phyloP scores from a whole-genome alignment of 2,888 invertebrate genomes.

The Tachina grossa region DNA sequence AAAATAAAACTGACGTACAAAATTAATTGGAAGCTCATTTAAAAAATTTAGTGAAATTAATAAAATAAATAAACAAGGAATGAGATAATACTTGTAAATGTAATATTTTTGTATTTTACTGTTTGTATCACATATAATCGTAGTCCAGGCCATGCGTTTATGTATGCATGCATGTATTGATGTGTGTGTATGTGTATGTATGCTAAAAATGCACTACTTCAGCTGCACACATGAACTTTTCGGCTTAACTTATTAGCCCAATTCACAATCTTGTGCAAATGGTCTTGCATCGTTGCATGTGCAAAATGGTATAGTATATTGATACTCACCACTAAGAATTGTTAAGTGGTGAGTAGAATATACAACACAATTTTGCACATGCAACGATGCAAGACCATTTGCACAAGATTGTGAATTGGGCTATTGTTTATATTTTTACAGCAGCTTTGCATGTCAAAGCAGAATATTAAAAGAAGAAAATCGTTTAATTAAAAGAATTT shows the following conservation, averaged over 20 bases:
- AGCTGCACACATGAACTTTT: conserved; percentile 10
- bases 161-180: not conserved
- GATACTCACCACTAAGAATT: too few relatives aligned
- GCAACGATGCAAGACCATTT: too few relatives aligned
- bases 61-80: not conserved
- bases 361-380: too few relatives aligned
- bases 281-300: too few relatives aligned
- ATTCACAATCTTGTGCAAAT: too few relatives aligned
- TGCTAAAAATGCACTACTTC: conserved; percentile 2
- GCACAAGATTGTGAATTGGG: too few relatives aligned
- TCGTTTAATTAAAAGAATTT: not conserved
- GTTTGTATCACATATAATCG: conserved; percentile 4
- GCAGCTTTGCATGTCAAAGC: not conserved
- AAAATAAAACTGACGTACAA: not conserved
- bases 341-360: too few relatives aligned
- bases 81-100: not conserved
- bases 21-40: not conserved
- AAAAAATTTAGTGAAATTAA: not conserved
- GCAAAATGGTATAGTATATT: too few relatives aligned
- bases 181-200: not conserved
- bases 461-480: conserved; percentile 2
- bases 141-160: not conserved
- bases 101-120: conserved; percentile 27
- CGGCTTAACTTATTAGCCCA: too few relatives aligned
- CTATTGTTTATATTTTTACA: conserved; percentile 6